A percentile compares a stretch with the other conserved stretches of the same genome.
phyloP scores from a whole-genome alignment of 2,797 vertebrate species.

The Clarias pachynema region DNA sequence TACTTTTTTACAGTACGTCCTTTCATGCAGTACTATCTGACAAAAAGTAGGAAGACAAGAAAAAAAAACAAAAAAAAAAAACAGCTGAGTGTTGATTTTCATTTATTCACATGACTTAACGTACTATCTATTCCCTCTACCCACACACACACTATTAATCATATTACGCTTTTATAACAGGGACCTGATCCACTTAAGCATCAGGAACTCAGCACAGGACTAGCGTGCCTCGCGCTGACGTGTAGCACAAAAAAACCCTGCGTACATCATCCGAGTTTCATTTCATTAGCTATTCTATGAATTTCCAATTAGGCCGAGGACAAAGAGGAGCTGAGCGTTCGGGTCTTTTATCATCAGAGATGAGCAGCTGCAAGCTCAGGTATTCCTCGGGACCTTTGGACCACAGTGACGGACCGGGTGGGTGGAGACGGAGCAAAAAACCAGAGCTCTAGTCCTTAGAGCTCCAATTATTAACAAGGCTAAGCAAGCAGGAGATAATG shows the following conservation, averaged over 20 bases:
- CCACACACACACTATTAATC: conserved; percentile 56
- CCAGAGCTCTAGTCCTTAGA: conserved; percentile 16
- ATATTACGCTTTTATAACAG: conserved; percentile 62
- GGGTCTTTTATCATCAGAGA: conserved; percentile 47
- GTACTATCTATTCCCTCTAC: conserved; percentile 28
- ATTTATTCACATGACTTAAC: conserved; percentile 51
- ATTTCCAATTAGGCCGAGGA: conserved; percentile 61
- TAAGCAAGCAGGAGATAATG: conserved; percentile 57
- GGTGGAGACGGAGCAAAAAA: not conserved
- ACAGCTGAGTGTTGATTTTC: conserved; percentile 35
- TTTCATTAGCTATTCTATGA: conserved; percentile 63
- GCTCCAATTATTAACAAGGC: conserved; percentile 53
- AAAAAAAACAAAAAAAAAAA: too few relatives aligned
- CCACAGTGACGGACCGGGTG: not conserved
- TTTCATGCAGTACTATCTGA: not conserved
- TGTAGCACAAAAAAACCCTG: conserved; percentile 46
- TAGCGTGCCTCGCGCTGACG: conserved; percentile 44
- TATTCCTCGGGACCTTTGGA: conserved; percentile 29
- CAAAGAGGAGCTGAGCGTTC: conserved; percentile 47
- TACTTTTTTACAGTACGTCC: not conserved
- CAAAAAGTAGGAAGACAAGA: not conserved
- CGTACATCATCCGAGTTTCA: conserved; percentile 55
- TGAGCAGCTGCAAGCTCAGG: conserved; percentile 37
- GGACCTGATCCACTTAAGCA: conserved; percentile 60
- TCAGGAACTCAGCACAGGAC: conserved; percentile 56